Evolutionary conservation across 1,140 invertebrate genomes (phyloP).

Genomic region (Tetranychus urticae): DNA sequence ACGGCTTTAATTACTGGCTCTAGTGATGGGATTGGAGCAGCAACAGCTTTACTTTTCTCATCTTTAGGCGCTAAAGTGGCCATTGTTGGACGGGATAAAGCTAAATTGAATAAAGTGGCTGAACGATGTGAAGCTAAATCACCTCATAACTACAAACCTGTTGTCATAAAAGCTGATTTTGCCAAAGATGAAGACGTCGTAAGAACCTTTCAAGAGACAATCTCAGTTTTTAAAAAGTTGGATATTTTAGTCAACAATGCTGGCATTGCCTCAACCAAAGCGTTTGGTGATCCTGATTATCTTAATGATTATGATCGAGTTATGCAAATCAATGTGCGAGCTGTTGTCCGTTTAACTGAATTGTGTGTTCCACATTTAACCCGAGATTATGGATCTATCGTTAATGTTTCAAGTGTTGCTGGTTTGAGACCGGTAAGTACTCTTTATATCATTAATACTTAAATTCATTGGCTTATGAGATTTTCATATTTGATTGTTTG

Average conservation of each 20-base stretch:
- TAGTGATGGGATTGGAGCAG: conserved; percentile 58
- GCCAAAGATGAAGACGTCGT: conserved; percentile 46
- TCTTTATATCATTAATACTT: neutral
- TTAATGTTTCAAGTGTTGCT: conserved; percentile 72
- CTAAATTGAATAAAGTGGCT: conserved; percentile 34
- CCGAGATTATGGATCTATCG: conserved; percentile 48
- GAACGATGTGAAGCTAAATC: conserved; percentile 26
- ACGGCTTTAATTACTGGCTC: conserved; percentile 20
- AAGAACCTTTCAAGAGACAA: conserved; percentile 47
- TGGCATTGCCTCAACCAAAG: conserved; percentile 47
- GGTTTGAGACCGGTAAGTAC: conserved; percentile 30
- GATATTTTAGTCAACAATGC: conserved; percentile 52
- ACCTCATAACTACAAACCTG: neutral
- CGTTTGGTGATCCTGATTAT: conserved; percentile 27
- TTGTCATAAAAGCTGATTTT: conserved; percentile 52
- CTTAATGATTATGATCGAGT: conserved; percentile 48
- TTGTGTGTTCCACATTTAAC: conserved; percentile 55
- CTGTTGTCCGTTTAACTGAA: conserved; percentile 57
- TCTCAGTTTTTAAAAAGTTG: conserved; percentile 54
- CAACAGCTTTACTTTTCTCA: conserved; percentile 46
- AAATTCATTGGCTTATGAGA: neutral
- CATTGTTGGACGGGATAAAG: conserved; percentile 45
- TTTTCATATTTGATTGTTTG: neutral
- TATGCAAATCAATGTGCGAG: conserved; percentile 13
- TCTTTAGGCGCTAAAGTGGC: conserved; percentile 39